Conservation (phyloP, 92 coral and sea anemone genomes). For the Porites lobata region DNA sequence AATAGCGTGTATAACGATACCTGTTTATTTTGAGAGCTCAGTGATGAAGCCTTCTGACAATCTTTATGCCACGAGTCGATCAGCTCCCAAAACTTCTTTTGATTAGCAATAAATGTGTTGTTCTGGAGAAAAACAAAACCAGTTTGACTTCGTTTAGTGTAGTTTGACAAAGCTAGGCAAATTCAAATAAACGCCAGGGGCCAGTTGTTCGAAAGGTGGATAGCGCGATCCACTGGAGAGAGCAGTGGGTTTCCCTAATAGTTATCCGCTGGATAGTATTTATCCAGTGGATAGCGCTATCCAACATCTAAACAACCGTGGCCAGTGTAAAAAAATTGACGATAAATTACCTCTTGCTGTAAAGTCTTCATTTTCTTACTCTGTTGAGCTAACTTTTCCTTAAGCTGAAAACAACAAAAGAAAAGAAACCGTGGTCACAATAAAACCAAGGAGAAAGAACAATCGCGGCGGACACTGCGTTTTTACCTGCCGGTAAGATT, state of each 20-base stretch:
- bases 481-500: no score
- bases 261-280: no score
- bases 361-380: conserved; percentile 57
- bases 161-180: no score
- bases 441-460: no score
- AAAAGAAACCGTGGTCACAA: neutral
- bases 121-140: conserved; percentile 48
- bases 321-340: neutral
- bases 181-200: no score
- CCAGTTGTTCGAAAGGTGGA: no score
- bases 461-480: no score
- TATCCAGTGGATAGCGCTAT: neutral
- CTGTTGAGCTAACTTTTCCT: conserved; percentile 67
- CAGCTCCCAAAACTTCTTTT: conserved; percentile 84
- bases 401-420: conserved; percentile 45
- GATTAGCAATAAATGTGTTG: conserved; percentile 65
- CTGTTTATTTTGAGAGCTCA: neutral
- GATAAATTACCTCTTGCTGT: conserved; percentile 66
- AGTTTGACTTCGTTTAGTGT: no score
- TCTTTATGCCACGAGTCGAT: conserved; percentile 89
- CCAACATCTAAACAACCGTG: neutral
- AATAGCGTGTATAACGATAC: neutral
- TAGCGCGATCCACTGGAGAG: no score
- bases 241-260: no score
- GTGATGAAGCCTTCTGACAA: conserved; percentile 74